Conservation (phyloP, 1,140 invertebrate species). For the Bactericera cockerelli region DNA sequence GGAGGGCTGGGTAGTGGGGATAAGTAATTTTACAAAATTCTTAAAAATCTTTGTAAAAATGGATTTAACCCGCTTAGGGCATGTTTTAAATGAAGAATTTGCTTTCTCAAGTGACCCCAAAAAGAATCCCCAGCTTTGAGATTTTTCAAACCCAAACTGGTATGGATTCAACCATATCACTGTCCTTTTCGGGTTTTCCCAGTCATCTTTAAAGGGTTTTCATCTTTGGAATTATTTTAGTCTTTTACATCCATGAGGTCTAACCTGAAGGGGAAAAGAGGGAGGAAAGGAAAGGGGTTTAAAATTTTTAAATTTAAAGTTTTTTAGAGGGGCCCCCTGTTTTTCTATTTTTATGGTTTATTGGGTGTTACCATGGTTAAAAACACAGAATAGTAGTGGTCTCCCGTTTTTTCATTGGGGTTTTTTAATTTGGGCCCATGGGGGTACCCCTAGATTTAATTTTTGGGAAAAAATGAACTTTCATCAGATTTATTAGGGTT, state of each 20-base stretch:
- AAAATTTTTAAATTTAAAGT: too few relatives aligned
- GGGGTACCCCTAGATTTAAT: too few relatives aligned
- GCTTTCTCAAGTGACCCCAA: neutral
- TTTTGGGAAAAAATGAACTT: too few relatives aligned
- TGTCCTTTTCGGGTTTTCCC: neutral
- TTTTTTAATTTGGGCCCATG: too few relatives aligned
- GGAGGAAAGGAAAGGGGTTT: too few relatives aligned
- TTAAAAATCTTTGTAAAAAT: neutral
- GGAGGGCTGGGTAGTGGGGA: neutral
- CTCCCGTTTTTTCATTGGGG: too few relatives aligned
- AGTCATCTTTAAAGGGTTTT: neutral
- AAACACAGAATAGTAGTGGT: too few relatives aligned
- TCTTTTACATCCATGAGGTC: neutral
- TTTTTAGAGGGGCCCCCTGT: too few relatives aligned
- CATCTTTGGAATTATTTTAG: neutral
- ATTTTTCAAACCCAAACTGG: neutral
- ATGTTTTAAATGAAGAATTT: neutral
- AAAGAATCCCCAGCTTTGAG: neutral
- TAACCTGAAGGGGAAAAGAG: too few relatives aligned
- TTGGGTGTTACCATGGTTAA: too few relatives aligned
- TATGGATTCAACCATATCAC: neutral
- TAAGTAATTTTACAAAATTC: neutral
- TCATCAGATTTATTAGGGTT: too few relatives aligned
- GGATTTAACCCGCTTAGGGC: neutral
- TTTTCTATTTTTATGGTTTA: too few relatives aligned